Evolutionary conservation across 1,140 invertebrate species (phyloP).

Genomic region (Drosophila subobscura): DNA sequence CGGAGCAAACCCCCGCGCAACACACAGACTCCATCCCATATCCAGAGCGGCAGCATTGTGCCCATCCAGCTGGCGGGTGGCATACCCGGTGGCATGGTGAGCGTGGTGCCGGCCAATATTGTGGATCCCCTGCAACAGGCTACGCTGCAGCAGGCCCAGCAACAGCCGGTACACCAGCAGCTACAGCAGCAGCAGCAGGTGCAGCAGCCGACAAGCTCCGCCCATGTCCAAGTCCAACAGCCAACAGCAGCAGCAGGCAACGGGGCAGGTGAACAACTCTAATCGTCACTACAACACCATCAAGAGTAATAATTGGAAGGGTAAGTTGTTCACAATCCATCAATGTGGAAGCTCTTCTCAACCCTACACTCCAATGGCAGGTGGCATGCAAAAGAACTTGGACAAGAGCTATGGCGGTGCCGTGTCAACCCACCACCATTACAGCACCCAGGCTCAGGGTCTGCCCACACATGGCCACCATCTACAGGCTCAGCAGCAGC

Average conservation of each 20-base stretch:
- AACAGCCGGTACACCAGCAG: slow-evolving; percentile 36
- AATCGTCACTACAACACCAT: slow-evolving; percentile 65
- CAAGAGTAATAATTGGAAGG: slow-evolving; percentile 67
- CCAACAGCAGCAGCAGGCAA: slow-evolving; percentile 40
- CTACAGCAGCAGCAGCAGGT: slow-evolving; percentile 53
- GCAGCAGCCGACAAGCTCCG: slow-evolving; percentile 35
- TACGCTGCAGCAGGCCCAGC: slow-evolving; percentile 24
- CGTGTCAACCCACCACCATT: slow-evolving; percentile 66
- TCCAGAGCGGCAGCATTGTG: slow-evolving; percentile 67
- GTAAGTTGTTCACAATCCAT: slow-evolving; percentile 3
- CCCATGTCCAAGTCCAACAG: slow-evolving; percentile 1
- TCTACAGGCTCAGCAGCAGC: slow-evolving; percentile 56
- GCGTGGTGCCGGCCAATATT: slow-evolving; percentile 64
- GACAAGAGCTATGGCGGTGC: slow-evolving; percentile 69
- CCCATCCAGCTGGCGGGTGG: slow-evolving; percentile 60
- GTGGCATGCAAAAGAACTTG: slow-evolving; percentile 73
- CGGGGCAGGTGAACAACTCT: slow-evolving; percentile 39
- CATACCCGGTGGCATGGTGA: slow-evolving; percentile 66
- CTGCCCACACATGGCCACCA: slow-evolving; percentile 61
- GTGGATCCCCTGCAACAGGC: slow-evolving; percentile 55
- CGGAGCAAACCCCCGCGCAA: slow-evolving; percentile 68
- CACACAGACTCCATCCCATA: slow-evolving; percentile 57
- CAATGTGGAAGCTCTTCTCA: neutral
- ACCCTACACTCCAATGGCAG: slow-evolving; percentile 7
- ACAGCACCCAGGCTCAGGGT: slow-evolving; percentile 59